A percentile compares a stretch with the other conserved stretches of the same genome.
phyloP scores from a whole-genome alignment of 2,888 invertebrate genomes.

The Acronicta alni region DNA sequence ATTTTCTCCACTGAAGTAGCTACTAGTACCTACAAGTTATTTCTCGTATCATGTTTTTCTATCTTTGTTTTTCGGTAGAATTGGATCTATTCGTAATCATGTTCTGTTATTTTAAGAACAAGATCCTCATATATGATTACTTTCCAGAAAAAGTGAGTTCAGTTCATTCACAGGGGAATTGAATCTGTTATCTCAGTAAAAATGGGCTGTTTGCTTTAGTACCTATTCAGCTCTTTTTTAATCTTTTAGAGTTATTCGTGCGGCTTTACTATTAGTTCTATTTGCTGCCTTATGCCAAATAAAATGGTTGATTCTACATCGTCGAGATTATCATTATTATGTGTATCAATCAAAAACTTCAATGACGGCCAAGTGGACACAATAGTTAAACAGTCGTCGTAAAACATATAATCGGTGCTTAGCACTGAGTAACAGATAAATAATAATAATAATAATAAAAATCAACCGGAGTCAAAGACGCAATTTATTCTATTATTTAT shows the following conservation, averaged over 20 bases:
- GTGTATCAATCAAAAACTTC: too few species aligned
- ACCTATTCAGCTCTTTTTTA: neutral
- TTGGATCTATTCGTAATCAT: conserved; percentile 9
- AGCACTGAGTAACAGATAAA: too few species aligned
- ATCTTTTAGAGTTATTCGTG: neutral
- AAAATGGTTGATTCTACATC: too few species aligned
- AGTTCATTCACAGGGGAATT: neutral
- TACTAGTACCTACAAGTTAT: conserved; percentile 21
- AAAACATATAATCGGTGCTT: too few species aligned
- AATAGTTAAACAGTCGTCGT: too few species aligned
- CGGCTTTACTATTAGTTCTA: neutral
- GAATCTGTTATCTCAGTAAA: neutral
- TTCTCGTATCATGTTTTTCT: conserved; percentile 36
- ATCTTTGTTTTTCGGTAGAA: conserved; percentile 27
- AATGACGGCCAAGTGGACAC: too few species aligned
- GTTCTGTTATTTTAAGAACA: neutral
- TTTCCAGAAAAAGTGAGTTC: neutral
- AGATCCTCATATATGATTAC: neutral
- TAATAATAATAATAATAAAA: too few species aligned
- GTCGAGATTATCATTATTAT: too few species aligned
- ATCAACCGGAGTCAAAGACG: too few species aligned
- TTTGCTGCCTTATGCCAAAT: too few species aligned
- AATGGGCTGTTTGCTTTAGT: neutral
- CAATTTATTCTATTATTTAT: too few species aligned
- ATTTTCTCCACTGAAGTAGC: conserved; percentile 42